A percentile compares a stretch with the other conserved stretches of the same genome.
Conservation (phyloP, 1,140 invertebrate species). For the Nymphalis io region DNA sequence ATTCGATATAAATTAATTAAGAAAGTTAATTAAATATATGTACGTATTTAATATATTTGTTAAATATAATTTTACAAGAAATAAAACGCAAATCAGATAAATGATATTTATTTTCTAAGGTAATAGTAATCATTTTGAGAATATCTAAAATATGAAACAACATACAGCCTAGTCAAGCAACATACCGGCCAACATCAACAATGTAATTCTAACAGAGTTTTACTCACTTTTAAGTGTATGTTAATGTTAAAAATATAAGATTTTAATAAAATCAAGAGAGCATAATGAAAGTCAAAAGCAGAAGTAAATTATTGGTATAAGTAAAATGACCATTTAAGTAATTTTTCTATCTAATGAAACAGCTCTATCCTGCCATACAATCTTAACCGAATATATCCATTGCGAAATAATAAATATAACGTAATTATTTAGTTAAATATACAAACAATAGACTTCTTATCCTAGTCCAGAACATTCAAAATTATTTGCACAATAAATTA, state of each 20-base stretch:
- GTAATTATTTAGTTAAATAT: too few relatives aligned
- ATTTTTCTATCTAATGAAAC: background rate
- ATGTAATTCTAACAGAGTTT: slow-evolving; percentile 1
- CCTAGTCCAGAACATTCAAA: background rate
- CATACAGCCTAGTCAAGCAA: slow-evolving; percentile 17
- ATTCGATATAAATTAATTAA: too few relatives aligned
- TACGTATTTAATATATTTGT: too few relatives aligned
- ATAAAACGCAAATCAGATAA: slow-evolving; percentile 51
- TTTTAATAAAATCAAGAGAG: background rate
- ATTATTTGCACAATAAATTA: slow-evolving; percentile 2
- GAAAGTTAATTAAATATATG: too few relatives aligned
- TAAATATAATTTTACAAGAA: background rate
- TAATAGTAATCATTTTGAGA: slow-evolving; percentile 59
- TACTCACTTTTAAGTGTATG: background rate
- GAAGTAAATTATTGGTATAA: background rate
- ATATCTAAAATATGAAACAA: slow-evolving; percentile 49
- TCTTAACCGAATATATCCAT: background rate
- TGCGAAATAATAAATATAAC: background rate
- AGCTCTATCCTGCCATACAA: background rate
- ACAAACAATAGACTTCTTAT: background rate
- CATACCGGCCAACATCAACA: slow-evolving; percentile 20
- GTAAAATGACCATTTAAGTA: slow-evolving; percentile 1
- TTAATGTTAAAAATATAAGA: slow-evolving; percentile 1
- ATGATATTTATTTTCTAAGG: slow-evolving; percentile 65
- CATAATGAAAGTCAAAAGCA: background rate